phyloP scores from a whole-genome alignment of 2,888 invertebrate species.

The Homarus gammarus region DNA sequence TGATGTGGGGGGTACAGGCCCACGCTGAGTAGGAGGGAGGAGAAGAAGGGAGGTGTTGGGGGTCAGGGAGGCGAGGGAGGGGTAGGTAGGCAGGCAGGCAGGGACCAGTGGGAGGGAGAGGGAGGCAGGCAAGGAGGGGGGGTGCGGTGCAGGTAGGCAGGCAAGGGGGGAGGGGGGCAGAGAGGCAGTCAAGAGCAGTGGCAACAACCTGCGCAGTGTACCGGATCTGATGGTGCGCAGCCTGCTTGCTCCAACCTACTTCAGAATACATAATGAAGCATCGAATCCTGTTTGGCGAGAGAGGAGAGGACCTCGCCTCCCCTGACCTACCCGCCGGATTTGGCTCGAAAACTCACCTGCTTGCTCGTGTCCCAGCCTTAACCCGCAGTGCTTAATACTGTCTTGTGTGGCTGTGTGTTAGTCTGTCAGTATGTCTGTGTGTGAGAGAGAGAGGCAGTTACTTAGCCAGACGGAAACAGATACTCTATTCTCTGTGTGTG shows the following conservation, averaged over 20 bases:
- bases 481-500: too few species aligned
- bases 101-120: not conserved
- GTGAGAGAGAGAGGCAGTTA: not conserved
- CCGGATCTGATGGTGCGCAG: not conserved
- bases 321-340: not conserved
- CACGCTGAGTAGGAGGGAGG: too few species aligned
- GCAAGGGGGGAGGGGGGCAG: not conserved
- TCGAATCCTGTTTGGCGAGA: not conserved
- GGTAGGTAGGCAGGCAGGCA: not conserved
- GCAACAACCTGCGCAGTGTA: slow-evolving; percentile 5
- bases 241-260: not conserved
- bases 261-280: not conserved
- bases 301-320: not conserved
- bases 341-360: not conserved
- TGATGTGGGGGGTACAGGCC: too few species aligned
- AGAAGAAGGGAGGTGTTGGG: not conserved
- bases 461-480: too few species aligned
- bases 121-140: not conserved
- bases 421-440: not conserved
- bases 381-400: too few species aligned
- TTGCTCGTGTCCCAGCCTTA: not conserved
- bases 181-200: not conserved
- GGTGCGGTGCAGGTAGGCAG: not conserved
- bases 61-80: not conserved
- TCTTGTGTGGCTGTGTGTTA: not conserved